Percentiles rank a stretch among this genome's conserved stretches.
Conservation (phyloP, 2,113 vertebrate species). For the Colossoma macropomum region DNA sequence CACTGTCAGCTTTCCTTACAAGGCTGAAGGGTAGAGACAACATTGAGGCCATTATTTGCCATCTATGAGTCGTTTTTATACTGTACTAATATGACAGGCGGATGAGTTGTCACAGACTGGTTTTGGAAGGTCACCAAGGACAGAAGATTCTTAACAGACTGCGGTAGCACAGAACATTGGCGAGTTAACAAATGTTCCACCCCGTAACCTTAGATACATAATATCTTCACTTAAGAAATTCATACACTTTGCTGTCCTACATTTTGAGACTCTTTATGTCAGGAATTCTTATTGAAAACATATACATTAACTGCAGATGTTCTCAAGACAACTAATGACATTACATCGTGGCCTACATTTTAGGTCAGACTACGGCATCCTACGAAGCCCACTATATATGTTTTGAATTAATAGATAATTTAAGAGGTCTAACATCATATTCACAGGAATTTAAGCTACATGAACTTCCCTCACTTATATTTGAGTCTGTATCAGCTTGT, state of each 20-base stretch:
- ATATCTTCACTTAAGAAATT: neutral
- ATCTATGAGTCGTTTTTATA: neutral
- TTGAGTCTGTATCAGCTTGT: too few species aligned
- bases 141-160: neutral
- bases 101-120: neutral
- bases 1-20: constrained; percentile 3
- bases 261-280: neutral
- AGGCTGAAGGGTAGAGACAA: constrained; percentile 10
- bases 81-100: neutral
- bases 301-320: neutral
- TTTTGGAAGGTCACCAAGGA: neutral
- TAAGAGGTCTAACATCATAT: too few species aligned
- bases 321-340: neutral
- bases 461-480: too few species aligned
- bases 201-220: neutral
- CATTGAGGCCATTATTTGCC: neutral
- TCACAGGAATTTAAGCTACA: too few species aligned
- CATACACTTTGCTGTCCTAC: neutral
- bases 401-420: too few species aligned
- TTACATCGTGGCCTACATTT: too few species aligned
- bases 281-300: neutral
- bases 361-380: too few species aligned
- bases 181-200: neutral
- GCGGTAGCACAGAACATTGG: neutral
- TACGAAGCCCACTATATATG: too few species aligned